A percentile compares a stretch with the other conserved stretches of the same genome.
Evolutionary conservation across 2,113 vertebrate species (phyloP).

Genomic region (Sciurus niger): DNA sequence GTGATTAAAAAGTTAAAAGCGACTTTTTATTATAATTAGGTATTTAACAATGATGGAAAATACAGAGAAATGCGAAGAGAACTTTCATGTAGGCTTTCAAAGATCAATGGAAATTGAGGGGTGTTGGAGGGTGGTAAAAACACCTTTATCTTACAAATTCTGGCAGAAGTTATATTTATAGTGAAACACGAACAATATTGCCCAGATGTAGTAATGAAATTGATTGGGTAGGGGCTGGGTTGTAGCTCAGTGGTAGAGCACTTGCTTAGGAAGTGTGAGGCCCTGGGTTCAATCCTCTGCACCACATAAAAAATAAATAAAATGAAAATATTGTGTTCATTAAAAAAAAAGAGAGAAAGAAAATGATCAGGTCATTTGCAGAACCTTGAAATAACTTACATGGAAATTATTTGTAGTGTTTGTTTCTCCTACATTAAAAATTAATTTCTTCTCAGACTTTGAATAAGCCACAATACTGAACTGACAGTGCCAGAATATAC

Average conservation of each 20-base stretch:
- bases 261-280: too few species aligned
- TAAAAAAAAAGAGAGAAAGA: too few species aligned
- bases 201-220: neutral
- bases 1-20: neutral
- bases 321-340: too few species aligned
- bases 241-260: too few species aligned
- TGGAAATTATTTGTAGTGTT: neutral
- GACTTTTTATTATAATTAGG: neutral
- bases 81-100: neutral
- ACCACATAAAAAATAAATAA: too few species aligned
- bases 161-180: neutral
- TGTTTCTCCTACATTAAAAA: neutral
- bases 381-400: conserved; percentile 9
- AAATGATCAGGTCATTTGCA: conserved; percentile 36
- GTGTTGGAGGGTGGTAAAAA: neutral
- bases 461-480: neutral
- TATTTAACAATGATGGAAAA: neutral
- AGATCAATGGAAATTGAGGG: neutral
- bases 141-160: neutral
- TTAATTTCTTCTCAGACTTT: neutral
- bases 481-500: neutral
- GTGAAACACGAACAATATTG: neutral
- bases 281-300: too few species aligned
- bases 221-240: neutral
- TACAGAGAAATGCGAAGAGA: neutral